A percentile compares a stretch with the other conserved stretches of the same genome.
Evolutionary conservation across 1,140 invertebrate species (phyloP).

Genomic region (Anoplophora glabripennis): DNA sequence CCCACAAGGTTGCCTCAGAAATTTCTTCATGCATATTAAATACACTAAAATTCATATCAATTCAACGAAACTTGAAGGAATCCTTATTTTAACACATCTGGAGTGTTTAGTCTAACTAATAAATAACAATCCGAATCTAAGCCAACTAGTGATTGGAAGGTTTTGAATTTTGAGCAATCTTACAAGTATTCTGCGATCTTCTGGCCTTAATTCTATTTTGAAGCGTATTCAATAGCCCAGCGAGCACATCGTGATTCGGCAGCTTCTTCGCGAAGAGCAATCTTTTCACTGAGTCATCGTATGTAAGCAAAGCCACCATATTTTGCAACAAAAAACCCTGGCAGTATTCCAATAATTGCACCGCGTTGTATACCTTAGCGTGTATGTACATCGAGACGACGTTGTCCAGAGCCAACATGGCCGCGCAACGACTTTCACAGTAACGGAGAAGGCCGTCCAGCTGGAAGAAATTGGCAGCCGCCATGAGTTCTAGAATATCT

Average conservation of each 20-base stretch:
- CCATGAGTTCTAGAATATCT: conserved; percentile 85
- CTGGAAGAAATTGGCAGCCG: conserved; percentile 89
- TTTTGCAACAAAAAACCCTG: conserved; percentile 87
- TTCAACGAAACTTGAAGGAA: no score
- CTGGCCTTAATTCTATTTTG: conserved; percentile 75
- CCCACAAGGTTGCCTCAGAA: no score
- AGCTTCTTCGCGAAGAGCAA: conserved; percentile 85
- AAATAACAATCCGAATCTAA: no score
- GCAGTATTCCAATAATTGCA: conserved; percentile 82
- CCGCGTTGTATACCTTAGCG: conserved; percentile 87
- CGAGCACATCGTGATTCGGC: conserved; percentile 85
- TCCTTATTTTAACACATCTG: no score
- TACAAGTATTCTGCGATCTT: conserved; percentile 36
- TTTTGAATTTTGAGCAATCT: conserved; percentile 24
- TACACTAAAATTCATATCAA: no score
- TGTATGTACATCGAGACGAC: conserved; percentile 91
- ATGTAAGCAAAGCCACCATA: conserved; percentile 87
- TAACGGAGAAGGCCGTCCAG: conserved; percentile 79
- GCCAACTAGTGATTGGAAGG: no score
- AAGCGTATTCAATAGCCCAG: conserved; percentile 73
- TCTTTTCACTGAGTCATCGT: conserved; percentile 86
- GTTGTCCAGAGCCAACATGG: conserved; percentile 81
- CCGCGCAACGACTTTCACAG: conserved; percentile 81
- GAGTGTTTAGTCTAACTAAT: no score
- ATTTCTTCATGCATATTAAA: no score